phyloP scores from a whole-genome alignment of 2,113 vertebrate species.

The Eira barbara region DNA sequence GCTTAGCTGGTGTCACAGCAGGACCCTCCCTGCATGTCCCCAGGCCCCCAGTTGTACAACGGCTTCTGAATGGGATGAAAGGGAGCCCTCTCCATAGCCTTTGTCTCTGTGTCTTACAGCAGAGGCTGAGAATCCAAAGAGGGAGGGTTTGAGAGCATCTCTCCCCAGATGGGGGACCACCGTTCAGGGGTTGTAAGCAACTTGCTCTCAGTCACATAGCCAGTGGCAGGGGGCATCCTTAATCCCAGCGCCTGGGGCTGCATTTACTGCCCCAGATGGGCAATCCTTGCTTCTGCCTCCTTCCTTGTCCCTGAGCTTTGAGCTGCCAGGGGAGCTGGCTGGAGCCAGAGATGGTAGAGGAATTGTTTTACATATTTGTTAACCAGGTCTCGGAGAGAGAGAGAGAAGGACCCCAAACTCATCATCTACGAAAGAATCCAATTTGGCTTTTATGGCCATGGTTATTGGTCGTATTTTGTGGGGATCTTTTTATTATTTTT shows the following conservation, averaged over 20 bases:
- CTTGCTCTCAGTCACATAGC: not conserved
- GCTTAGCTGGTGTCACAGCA: not conserved
- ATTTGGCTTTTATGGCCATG: slow-evolving; percentile 72
- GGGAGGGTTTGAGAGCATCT: not conserved
- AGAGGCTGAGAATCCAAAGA: not conserved
- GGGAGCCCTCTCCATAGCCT: no score
- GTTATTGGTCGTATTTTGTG: slow-evolving; percentile 66
- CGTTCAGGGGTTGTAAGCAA: not conserved
- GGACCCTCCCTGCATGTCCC: not conserved
- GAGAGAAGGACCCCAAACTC: slow-evolving; percentile 50
- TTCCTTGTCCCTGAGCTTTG: not conserved
- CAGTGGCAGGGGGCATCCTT: not conserved
- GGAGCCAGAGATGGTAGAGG: not conserved
- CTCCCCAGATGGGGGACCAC: not conserved
- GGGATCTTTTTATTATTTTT: slow-evolving; percentile 52
- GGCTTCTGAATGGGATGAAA: not conserved
- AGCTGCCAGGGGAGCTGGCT: not conserved
- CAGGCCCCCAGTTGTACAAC: no score
- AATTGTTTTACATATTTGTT: slow-evolving; percentile 68
- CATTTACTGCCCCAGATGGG: not conserved
- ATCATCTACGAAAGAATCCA: slow-evolving; percentile 73
- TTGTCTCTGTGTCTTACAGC: not conserved
- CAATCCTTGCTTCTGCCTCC: not conserved
- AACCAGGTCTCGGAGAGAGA: slow-evolving; percentile 47
- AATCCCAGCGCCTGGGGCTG: not conserved